Evolutionary conservation across 2,113 vertebrate genomes (phyloP).

Genomic region (Ophiodon elongatus): DNA sequence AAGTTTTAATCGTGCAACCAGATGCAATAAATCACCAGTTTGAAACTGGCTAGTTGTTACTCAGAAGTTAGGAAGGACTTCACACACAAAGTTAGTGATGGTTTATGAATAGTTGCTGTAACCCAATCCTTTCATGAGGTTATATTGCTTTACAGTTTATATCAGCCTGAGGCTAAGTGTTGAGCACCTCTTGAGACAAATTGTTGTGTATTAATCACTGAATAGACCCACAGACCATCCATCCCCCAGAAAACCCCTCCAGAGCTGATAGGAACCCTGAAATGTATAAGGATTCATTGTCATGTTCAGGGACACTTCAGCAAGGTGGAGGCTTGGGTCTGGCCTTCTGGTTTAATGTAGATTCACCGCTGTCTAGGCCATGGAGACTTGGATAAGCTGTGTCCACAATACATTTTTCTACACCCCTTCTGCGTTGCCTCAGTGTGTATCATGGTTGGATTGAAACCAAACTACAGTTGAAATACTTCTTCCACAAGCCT

Average conservation of each 20-base stretch:
- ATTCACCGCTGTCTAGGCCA: constrained; percentile 11
- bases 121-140: background rate
- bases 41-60: background rate
- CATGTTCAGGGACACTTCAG: constrained; percentile 17
- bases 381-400: constrained; percentile 1
- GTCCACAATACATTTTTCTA: constrained; percentile 9
- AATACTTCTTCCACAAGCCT: constrained; percentile 25
- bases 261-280: constrained; percentile 7
- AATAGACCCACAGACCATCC: constrained; percentile 1
- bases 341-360: constrained; percentile 3
- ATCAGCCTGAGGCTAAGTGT: background rate
- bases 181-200: constrained; percentile 7
- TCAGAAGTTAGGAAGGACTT: background rate
- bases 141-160: constrained; percentile 10
- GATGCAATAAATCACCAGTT: background rate
- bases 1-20: background rate
- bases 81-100: background rate
- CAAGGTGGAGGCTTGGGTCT: background rate
- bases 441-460: background rate
- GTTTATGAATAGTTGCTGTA: background rate
- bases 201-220: constrained; percentile 10
- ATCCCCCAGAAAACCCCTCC: background rate
- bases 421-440: background rate
- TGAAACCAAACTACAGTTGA: constrained; percentile 6
- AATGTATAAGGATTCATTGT: background rate